Percentiles rank a stretch among this genome's conserved stretches.
These are phyloP conservation scores for Condylostylus longicornis DNA, from an alignment of 1,140 invertebrate species.

Conservation along the genomic window DNA sequence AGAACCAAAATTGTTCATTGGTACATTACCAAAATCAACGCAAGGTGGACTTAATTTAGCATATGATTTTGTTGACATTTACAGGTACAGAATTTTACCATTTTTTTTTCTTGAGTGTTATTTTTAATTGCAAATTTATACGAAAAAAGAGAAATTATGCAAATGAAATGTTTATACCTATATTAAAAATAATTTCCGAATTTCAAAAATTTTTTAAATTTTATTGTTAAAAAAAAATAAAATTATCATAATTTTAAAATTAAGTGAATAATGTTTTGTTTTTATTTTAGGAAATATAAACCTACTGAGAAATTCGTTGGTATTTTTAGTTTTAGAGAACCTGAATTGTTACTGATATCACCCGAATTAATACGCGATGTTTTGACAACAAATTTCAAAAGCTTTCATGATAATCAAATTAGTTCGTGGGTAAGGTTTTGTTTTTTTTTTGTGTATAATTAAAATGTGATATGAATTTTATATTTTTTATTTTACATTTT, in stretches of 20 bases:
- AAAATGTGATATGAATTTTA: too few species aligned
- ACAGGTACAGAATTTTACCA: too few species aligned
- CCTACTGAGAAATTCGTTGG: conserved; percentile 21
- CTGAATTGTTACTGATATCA: conserved; percentile 33
- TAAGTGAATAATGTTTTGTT: background rate
- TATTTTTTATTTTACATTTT: too few species aligned
- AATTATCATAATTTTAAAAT: too few species aligned
- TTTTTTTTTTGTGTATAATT: too few species aligned
- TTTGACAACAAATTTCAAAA: conserved; percentile 35
- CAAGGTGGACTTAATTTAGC: conserved; percentile 17
- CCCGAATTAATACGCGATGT: conserved; percentile 36
- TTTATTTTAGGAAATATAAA: conserved; percentile 14
- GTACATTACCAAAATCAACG: conserved; percentile 33
- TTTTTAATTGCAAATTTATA: too few species aligned
- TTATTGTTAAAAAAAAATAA: background rate
- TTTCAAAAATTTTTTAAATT: conserved; percentile 2
- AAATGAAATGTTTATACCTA: too few species aligned
- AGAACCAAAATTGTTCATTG: conserved; percentile 22
- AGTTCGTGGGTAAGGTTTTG: conserved; percentile 11
- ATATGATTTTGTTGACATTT: conserved; percentile 18
- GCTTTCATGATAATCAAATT: conserved; percentile 31
- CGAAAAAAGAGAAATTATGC: too few species aligned
- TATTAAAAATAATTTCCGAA: too few species aligned
- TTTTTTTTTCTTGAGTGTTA: too few species aligned
- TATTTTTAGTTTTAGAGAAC: conserved; percentile 14